Evolutionary conservation across 2,888 invertebrate species (phyloP).

Genomic region (Colletes collaris): DNA sequence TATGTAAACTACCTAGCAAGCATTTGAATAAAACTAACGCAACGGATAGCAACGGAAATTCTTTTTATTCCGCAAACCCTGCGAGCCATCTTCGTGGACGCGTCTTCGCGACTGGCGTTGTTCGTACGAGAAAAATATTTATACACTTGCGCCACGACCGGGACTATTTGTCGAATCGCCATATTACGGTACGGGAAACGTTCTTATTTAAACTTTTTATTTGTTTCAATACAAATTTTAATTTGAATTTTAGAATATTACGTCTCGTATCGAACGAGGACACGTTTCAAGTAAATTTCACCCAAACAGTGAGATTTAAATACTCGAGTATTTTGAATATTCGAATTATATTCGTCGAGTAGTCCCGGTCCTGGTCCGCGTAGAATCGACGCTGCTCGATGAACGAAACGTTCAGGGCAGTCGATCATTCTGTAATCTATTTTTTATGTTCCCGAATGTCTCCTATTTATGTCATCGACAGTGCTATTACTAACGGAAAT

Average conservation of each 20-base stretch:
- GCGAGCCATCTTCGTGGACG: background rate
- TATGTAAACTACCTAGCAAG: constrained; percentile 3
- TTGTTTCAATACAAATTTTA: too few relatives aligned
- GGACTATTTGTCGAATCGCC: too few relatives aligned
- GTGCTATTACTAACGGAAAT: background rate
- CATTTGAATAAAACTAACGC: constrained; percentile 8
- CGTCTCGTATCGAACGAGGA: too few relatives aligned
- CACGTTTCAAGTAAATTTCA: too few relatives aligned
- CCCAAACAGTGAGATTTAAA: too few relatives aligned
- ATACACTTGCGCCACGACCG: too few relatives aligned
- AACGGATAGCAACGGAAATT: background rate
- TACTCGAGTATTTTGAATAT: too few relatives aligned
- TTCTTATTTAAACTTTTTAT: too few relatives aligned
- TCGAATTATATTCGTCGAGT: too few relatives aligned
- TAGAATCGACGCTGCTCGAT: background rate
- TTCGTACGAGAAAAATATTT: background rate
- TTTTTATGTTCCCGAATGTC: background rate
- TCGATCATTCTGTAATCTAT: constrained; percentile 7
- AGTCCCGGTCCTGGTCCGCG: too few relatives aligned
- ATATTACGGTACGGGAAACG: too few relatives aligned
- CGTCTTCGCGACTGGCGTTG: constrained; percentile 22
- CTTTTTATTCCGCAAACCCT: background rate
- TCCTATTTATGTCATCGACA: background rate
- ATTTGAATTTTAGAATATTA: too few relatives aligned
- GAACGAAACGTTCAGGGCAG: background rate